Conservation (phyloP, 2,113 vertebrate genomes). For the Myrmecophaga tridactyla region DNA sequence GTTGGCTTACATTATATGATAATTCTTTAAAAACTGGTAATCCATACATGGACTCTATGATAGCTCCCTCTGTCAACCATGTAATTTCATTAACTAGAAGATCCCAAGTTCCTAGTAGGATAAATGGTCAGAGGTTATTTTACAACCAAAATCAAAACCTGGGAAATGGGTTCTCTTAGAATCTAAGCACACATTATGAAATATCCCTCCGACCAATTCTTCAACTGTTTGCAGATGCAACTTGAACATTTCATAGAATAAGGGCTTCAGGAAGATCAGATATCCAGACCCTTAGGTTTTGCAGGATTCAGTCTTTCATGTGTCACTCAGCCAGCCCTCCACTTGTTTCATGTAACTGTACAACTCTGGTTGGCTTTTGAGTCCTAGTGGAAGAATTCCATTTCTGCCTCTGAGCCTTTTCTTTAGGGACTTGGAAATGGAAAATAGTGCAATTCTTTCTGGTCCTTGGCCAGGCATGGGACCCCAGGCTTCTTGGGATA, state of each 20-base stretch:
- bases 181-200: background rate
- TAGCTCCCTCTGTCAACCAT: background rate
- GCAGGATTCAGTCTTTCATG: background rate
- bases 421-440: slow-evolving; percentile 70
- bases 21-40: background rate
- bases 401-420: background rate
- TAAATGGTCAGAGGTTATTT: background rate
- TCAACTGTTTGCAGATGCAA: background rate
- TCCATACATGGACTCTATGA: background rate
- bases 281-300: background rate
- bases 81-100: background rate
- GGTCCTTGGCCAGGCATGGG: slow-evolving; percentile 15
- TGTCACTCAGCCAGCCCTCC: background rate
- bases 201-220: background rate
- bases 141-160: background rate
- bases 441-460: background rate
- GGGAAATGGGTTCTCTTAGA: background rate
- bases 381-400: background rate
- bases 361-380: background rate
- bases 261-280: background rate
- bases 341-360: background rate
- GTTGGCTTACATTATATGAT: background rate
- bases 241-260: background rate
- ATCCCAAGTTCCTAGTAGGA: background rate
- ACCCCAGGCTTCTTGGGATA: slow-evolving; percentile 85